Evolutionary conservation across 2,888 invertebrate species (phyloP).

Genomic region (Syrista parreyssii): DNA sequence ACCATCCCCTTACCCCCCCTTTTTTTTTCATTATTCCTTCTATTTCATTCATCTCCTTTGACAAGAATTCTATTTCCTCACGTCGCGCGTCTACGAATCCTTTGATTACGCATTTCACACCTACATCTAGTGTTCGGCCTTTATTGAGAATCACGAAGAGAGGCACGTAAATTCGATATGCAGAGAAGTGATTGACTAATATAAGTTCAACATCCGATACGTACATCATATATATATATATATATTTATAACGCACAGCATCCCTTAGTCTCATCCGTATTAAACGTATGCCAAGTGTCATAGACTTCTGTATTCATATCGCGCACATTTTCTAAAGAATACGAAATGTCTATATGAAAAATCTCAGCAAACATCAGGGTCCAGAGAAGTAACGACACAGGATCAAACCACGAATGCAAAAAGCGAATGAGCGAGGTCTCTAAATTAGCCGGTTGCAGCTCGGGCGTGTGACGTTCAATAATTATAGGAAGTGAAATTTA

Average conservation of each 20-base stretch:
- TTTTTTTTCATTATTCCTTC: conserved; percentile 15
- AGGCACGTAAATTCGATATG: background rate
- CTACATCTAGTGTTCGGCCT: background rate
- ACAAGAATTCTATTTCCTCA: background rate
- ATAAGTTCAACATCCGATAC: background rate
- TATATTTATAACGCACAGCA: background rate
- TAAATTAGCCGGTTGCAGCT: conserved; percentile 17
- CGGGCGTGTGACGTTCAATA: conserved; percentile 49
- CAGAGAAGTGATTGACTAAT: background rate
- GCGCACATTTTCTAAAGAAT: background rate
- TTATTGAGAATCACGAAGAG: background rate
- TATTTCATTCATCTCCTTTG: conserved; percentile 3
- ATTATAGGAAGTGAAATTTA: conserved; percentile 52
- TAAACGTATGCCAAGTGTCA: background rate
- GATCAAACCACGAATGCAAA: background rate
- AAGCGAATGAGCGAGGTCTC: background rate
- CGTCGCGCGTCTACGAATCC: background rate
- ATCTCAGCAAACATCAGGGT: background rate
- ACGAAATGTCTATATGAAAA: background rate
- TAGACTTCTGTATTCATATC: background rate
- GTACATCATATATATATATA: no score
- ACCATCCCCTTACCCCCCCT: conserved; percentile 15
- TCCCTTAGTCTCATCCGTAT: background rate
- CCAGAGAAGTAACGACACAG: background rate
- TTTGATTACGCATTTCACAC: background rate